Percentiles rank a stretch among this genome's conserved stretches.
Evolutionary conservation across 2,797 vertebrate species (phyloP).

Genomic region (Eremophila alpestris): DNA sequence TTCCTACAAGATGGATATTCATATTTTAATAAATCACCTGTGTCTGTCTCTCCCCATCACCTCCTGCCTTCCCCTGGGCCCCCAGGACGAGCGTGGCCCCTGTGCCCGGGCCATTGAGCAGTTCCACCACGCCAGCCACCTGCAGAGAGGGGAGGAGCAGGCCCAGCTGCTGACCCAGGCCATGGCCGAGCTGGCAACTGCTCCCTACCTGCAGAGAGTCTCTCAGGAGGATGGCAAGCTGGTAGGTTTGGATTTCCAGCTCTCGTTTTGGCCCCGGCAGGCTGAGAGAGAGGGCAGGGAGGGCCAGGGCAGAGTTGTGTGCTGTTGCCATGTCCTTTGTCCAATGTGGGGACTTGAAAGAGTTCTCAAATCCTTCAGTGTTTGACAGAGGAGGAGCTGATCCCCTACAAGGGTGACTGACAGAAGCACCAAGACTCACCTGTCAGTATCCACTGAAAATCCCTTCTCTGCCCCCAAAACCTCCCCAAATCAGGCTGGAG

Average conservation of each 20-base stretch:
- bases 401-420: conserved; percentile 5
- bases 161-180: conserved; percentile 75
- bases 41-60: neutral
- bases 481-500: neutral
- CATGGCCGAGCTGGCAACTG: conserved; percentile 79
- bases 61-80: neutral
- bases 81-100: conserved; percentile 65
- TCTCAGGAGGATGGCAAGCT: conserved; percentile 71
- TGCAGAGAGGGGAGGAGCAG: conserved; percentile 73
- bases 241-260: conserved; percentile 70
- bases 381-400: conserved; percentile 12
- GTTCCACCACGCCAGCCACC: conserved; percentile 74
- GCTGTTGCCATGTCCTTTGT: neutral
- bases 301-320: neutral
- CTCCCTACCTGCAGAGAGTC: conserved; percentile 82
- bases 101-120: conserved; percentile 77
- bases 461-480: neutral
- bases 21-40: too few relatives aligned
- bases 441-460: neutral
- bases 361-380: neutral
- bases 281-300: neutral
- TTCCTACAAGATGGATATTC: too few relatives aligned
- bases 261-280: conserved; percentile 19
- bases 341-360: neutral
- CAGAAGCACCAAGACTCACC: conserved; percentile 1